Percentiles rank a stretch among this genome's conserved stretches.
Evolutionary conservation across 2,888 invertebrate genomes (phyloP).

Genomic region (Leucophora obtusa): DNA sequence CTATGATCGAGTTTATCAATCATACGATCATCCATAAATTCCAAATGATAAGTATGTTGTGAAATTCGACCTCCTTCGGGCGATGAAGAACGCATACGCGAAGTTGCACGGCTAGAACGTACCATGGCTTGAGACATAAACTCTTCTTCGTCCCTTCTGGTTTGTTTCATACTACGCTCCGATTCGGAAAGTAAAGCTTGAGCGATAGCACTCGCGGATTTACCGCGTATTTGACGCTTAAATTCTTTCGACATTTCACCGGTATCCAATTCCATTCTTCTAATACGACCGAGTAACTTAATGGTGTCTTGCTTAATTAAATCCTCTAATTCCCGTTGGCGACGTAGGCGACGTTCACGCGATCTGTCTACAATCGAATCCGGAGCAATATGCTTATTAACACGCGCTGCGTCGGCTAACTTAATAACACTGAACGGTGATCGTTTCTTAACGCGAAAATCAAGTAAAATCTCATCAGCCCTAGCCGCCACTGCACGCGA

Average conservation of each 20-base stretch:
- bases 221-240: constrained; percentile 82
- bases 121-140: constrained; percentile 73
- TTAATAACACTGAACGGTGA: constrained; percentile 80
- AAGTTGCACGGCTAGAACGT: constrained; percentile 74
- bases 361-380: constrained; percentile 79
- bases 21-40: constrained; percentile 77
- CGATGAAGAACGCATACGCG: constrained; percentile 73
- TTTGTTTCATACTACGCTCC: constrained; percentile 77
- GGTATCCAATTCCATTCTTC: constrained; percentile 79
- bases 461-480: constrained; percentile 83
- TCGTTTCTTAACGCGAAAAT: constrained; percentile 77
- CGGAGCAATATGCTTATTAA: constrained; percentile 78
- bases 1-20: constrained; percentile 78
- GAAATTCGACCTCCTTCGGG: constrained; percentile 68
- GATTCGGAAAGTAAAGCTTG: constrained; percentile 83
- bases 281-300: constrained; percentile 74
- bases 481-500: constrained; percentile 84
- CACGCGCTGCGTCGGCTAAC: constrained; percentile 80
- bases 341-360: constrained; percentile 78
- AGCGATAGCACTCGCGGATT: constrained; percentile 87
- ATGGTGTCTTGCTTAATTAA: constrained; percentile 79
- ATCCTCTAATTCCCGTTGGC: constrained; percentile 81
- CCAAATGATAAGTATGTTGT: constrained; percentile 75
- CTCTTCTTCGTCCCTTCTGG: constrained; percentile 74
- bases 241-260: constrained; percentile 80